A percentile compares a stretch with the other conserved stretches of the same genome.
phyloP scores from a whole-genome alignment of 2,888 invertebrate species.

The Nephrocerus scutellatus region DNA sequence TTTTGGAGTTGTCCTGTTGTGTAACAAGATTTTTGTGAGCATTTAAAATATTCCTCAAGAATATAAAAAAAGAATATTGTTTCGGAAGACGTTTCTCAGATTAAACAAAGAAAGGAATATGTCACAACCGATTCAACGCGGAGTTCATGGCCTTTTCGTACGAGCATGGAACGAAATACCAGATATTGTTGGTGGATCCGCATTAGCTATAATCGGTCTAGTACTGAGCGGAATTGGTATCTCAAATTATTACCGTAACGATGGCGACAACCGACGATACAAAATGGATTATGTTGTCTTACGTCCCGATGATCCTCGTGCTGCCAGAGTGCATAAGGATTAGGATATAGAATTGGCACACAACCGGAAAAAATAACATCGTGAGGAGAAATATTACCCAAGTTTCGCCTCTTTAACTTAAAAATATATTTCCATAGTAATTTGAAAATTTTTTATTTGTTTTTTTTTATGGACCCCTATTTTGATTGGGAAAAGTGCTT shows the following conservation, averaged over 20 bases:
- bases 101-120: too few relatives aligned
- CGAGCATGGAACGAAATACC: constrained; percentile 62
- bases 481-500: background rate
- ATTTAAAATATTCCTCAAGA: too few relatives aligned
- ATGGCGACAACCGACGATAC: constrained; percentile 62
- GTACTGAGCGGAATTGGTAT: constrained; percentile 49
- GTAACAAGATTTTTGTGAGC: too few relatives aligned
- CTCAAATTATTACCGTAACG: constrained; percentile 51
- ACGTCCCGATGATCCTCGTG: constrained; percentile 62
- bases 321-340: constrained; percentile 52
- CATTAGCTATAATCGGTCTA: constrained; percentile 55
- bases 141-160: constrained; percentile 36
- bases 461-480: constrained; percentile 14
- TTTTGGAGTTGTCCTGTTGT: too few relatives aligned
- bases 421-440: too few relatives aligned
- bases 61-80: too few relatives aligned
- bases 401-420: too few relatives aligned
- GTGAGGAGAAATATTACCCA: constrained; percentile 21
- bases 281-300: constrained; percentile 58
- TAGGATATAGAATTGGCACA: constrained; percentile 34
- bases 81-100: too few relatives aligned
- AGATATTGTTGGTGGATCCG: constrained; percentile 58
- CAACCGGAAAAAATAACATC: background rate
- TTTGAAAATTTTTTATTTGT: constrained; percentile 7
- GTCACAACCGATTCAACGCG: constrained; percentile 38